Conservation (phyloP, 2,888 invertebrate species). For the Apodemia mormo region DNA sequence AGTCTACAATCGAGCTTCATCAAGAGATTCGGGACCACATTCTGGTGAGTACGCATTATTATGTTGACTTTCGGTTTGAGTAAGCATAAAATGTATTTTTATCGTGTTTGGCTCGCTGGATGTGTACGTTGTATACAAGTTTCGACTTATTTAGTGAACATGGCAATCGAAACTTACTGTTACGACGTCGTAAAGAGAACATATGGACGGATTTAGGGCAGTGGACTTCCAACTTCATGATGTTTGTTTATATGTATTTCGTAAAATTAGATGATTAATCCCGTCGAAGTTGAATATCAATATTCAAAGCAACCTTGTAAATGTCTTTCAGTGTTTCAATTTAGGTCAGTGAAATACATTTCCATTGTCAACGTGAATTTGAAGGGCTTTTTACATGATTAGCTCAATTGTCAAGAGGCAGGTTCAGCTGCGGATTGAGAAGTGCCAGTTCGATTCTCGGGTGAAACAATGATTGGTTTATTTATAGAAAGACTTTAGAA, state of each 20-base stretch:
- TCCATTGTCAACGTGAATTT: conserved; percentile 58
- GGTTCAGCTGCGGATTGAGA: no score
- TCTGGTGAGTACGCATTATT: conserved; percentile 61
- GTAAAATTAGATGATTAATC: conserved; percentile 74
- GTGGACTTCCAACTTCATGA: conserved; percentile 44
- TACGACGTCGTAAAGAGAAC: conserved; percentile 57
- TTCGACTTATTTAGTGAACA: conserved; percentile 60
- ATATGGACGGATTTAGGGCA: conserved; percentile 58
- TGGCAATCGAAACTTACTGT: conserved; percentile 51
- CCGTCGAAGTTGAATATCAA: conserved; percentile 75
- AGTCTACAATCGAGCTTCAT: conserved; percentile 82
- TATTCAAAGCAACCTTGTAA: conserved; percentile 73
- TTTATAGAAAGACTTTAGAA: no score
- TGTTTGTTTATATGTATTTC: conserved; percentile 77
- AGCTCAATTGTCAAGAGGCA: no score
- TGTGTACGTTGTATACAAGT: conserved; percentile 51
- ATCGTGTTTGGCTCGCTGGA: conserved; percentile 48
- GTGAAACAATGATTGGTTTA: no score
- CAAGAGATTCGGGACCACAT: conserved; percentile 77
- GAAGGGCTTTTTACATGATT: not conserved
- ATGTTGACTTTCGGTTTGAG: conserved; percentile 44
- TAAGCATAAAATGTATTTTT: conserved; percentile 64
- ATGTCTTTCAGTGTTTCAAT: conserved; percentile 68
- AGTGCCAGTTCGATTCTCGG: no score
- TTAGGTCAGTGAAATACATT: conserved; percentile 77